phyloP scores from a whole-genome alignment of 2,113 vertebrate species.

The Mellivora capensis region DNA sequence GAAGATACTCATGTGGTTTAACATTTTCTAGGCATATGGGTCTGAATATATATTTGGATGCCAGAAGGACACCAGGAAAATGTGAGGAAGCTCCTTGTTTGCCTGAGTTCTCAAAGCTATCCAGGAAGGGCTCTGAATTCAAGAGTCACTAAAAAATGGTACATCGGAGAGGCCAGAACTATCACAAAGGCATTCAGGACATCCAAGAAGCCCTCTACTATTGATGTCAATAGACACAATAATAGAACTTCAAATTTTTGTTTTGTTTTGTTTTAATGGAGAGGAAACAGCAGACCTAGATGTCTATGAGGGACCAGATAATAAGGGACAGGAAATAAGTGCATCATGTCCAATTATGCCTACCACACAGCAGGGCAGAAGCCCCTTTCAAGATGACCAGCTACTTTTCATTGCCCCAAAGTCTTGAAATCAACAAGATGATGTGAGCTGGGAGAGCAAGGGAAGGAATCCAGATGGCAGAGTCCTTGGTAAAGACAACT shows the following conservation, averaged over 20 bases:
- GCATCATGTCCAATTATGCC: constrained; percentile 4
- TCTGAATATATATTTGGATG: neutral
- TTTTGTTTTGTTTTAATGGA: neutral
- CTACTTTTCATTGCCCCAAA: constrained; percentile 40
- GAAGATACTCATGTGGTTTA: neutral
- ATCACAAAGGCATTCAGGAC: neutral
- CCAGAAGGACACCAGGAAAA: neutral
- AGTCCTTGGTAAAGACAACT: neutral
- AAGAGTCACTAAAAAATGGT: neutral
- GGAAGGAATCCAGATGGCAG: neutral
- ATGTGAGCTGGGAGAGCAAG: neutral
- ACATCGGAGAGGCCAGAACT: neutral
- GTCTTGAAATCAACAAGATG: constrained; percentile 7
- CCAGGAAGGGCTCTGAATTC: neutral
- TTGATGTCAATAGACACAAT: neutral
- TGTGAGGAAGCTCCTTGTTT: neutral
- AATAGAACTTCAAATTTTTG: neutral
- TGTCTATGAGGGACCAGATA: constrained; percentile 28
- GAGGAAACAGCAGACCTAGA: neutral
- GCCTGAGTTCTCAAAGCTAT: neutral
- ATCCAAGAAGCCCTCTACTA: neutral
- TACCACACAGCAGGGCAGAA: constrained; percentile 48
- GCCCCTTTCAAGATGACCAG: constrained; percentile 44
- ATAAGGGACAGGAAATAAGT: constrained; percentile 43
- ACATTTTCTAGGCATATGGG: neutral